These are phyloP conservation scores for Tridacna gigas DNA, from an alignment of 2,888 invertebrate genomes.

Conservation along the genomic window DNA sequence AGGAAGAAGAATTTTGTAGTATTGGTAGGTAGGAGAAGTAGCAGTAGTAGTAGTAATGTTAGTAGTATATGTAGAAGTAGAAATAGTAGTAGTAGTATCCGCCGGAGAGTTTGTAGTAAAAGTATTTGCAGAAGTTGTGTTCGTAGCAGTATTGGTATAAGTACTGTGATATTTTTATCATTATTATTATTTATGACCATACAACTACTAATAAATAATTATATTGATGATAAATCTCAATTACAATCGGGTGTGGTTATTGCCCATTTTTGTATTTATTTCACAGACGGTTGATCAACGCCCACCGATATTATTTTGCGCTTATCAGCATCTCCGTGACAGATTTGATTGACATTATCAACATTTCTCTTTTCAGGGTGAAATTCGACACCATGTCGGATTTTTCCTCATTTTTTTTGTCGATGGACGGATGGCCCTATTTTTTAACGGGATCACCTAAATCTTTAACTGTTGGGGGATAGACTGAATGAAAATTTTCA, in stretches of 20 bases:
- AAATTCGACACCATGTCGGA: neutral
- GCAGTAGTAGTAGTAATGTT: neutral
- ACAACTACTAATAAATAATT: too few species aligned
- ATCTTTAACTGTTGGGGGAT: too few species aligned
- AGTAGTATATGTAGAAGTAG: neutral
- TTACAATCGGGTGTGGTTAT: too few species aligned
- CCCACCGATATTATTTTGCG: neutral
- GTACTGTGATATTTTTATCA: too few species aligned
- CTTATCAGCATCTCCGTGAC: neutral
- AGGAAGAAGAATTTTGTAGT: neutral
- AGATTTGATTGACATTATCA: conserved; percentile 14
- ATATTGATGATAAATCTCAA: too few species aligned
- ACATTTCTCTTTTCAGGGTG: neutral
- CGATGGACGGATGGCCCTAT: neutral
- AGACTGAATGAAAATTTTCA: too few species aligned
- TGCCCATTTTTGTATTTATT: too few species aligned
- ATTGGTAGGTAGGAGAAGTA: neutral
- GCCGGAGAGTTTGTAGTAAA: neutral
- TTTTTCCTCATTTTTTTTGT: neutral
- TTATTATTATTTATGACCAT: too few species aligned
- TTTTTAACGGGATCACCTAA: too few species aligned
- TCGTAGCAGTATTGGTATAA: too few species aligned
- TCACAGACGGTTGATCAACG: too few species aligned
- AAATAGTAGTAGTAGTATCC: neutral
- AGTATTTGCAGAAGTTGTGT: neutral